Evolutionary conservation across 2,888 invertebrate genomes (phyloP).

Genomic region (Melanotus villosus): DNA sequence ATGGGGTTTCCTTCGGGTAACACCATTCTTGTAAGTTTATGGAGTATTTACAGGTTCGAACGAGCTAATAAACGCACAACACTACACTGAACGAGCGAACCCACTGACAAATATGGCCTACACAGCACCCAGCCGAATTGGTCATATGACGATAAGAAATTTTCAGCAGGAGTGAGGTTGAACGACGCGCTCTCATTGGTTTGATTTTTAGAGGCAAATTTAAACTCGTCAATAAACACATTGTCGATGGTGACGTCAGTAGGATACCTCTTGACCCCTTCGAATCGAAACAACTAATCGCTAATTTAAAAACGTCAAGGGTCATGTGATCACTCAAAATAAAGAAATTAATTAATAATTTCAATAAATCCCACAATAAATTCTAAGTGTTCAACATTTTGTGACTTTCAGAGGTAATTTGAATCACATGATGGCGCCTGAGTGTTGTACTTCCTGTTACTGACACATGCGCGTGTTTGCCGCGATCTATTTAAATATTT

Average conservation of each 20-base stretch:
- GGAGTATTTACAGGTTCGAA: constrained; percentile 82
- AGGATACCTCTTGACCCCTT: constrained; percentile 2
- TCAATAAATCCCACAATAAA: too few relatives aligned
- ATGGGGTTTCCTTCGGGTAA: constrained; percentile 77
- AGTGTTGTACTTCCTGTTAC: constrained; percentile 19
- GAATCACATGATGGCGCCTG: constrained; percentile 28
- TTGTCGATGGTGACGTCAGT: neutral
- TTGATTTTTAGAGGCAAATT: constrained; percentile 45
- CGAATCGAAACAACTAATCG: neutral
- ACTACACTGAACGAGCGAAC: constrained; percentile 86
- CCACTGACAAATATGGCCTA: constrained; percentile 90
- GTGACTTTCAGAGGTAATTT: constrained; percentile 7
- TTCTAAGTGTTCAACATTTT: neutral
- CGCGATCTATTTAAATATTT: neutral
- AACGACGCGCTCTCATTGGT: constrained; percentile 64
- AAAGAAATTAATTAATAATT: neutral
- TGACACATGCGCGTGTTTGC: constrained; percentile 19
- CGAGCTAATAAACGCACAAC: constrained; percentile 80
- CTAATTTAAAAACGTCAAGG: neutral
- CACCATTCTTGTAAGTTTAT: constrained; percentile 60
- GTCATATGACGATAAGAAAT: constrained; percentile 83
- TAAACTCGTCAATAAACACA: constrained; percentile 21
- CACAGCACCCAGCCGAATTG: constrained; percentile 75
- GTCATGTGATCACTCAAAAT: neutral
- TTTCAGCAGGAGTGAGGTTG: constrained; percentile 66